These are phyloP conservation scores for Acleris laterana DNA, from an alignment of 2,888 invertebrate genomes.

Conservation along the genomic window DNA sequence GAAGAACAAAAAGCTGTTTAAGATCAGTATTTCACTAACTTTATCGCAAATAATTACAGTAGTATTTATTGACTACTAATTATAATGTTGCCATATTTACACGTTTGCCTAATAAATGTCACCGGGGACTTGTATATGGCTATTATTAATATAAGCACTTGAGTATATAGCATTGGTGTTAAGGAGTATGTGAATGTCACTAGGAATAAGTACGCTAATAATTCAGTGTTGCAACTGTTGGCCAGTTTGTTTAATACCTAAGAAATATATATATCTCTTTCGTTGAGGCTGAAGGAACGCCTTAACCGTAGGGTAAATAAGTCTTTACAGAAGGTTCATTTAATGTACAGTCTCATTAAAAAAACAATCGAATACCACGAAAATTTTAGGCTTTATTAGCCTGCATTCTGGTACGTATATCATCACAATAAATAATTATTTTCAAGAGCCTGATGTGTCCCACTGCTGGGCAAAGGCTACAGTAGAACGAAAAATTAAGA, in stretches of 20 bases:
- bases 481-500: too few species aligned
- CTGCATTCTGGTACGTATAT: too few species aligned
- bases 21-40: not conserved
- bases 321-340: too few species aligned
- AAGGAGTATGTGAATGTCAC: constrained; percentile 9
- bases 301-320: too few species aligned
- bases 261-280: too few species aligned
- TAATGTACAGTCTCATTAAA: too few species aligned
- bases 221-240: not conserved
- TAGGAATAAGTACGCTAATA: not conserved
- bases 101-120: constrained; percentile 29
- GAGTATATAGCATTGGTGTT: constrained; percentile 18
- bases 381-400: too few species aligned
- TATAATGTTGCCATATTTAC: constrained; percentile 18
- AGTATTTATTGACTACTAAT: not conserved
- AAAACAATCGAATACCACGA: too few species aligned
- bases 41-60: constrained; percentile 9
- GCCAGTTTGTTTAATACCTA: not conserved
- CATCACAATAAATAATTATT: too few species aligned
- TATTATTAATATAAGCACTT: constrained; percentile 19
- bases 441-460: too few species aligned
- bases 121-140: constrained; percentile 13
- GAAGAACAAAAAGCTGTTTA: not conserved
- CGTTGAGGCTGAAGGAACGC: too few species aligned
- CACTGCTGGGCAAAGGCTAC: too few species aligned